A percentile compares a stretch with the other conserved stretches of the same genome.
Conservation (phyloP, 2,113 vertebrate genomes). For the Leptodactylus fuscus region DNA sequence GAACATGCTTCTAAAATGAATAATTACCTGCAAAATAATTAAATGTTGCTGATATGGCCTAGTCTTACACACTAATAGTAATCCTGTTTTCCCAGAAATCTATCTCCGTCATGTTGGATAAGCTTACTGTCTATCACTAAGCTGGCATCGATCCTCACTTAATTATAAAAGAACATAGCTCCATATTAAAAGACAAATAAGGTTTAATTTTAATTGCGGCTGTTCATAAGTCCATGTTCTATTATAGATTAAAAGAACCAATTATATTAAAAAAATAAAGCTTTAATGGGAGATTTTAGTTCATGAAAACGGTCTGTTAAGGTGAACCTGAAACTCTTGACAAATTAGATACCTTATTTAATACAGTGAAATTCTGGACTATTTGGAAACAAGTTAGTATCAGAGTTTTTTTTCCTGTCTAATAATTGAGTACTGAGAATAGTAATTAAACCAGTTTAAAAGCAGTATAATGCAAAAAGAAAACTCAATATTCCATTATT, state of each 20-base stretch:
- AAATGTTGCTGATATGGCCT: constrained; percentile 82
- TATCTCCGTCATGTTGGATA: constrained; percentile 85
- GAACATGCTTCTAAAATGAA: constrained; percentile 78
- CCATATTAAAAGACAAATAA: constrained; percentile 79
- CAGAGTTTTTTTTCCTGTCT: neutral
- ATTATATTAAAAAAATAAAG: constrained; percentile 75
- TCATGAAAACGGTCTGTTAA: neutral
- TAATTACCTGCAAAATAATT: constrained; percentile 92
- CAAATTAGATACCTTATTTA: neutral
- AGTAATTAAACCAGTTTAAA: neutral
- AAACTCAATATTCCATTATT: no score
- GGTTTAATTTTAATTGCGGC: constrained; percentile 79
- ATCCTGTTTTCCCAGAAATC: constrained; percentile 84
- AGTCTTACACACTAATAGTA: constrained; percentile 79
- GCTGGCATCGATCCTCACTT: constrained; percentile 76
- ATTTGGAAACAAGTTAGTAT: neutral
- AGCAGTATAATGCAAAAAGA: no score
- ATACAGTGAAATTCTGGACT: neutral
- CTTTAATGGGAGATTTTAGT: constrained; percentile 69
- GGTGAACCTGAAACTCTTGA: neutral
- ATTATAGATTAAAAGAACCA: constrained; percentile 76
- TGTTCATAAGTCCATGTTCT: constrained; percentile 70
- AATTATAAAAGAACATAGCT: constrained; percentile 77
- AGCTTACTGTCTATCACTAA: constrained; percentile 81
- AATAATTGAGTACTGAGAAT: neutral